phyloP scores from a whole-genome alignment of 2,797 vertebrate genomes.

The Peromyscus nudipes region DNA sequence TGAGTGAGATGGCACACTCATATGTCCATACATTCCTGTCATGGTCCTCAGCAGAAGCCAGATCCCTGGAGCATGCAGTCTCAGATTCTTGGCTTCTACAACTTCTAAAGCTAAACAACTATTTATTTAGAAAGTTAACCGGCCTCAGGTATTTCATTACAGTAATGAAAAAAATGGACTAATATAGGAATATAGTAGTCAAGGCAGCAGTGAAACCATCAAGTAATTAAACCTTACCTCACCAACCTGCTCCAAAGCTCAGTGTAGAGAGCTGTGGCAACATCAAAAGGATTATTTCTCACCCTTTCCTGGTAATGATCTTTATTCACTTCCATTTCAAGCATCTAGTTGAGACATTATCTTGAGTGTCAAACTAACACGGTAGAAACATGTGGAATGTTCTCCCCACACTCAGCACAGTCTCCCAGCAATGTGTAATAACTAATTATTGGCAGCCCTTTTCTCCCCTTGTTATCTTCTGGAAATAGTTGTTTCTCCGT shows the following conservation, averaged over 20 bases:
- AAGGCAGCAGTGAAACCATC: not conserved
- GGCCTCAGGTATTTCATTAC: not conserved
- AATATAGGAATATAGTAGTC: not conserved
- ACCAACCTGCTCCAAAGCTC: not conserved
- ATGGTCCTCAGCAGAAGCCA: not conserved
- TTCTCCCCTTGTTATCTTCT: conserved; percentile 47
- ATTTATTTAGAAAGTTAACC: not conserved
- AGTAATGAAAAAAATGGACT: not conserved
- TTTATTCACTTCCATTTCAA: fast-evolving
- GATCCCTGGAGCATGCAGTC: too few relatives aligned
- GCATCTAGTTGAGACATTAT: not conserved
- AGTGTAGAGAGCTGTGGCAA: not conserved
- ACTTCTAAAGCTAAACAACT: not conserved
- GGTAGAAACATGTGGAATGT: not conserved
- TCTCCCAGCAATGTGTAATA: not conserved
- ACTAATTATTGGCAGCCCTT: not conserved
- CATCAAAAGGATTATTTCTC: not conserved
- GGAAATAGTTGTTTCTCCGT: conserved; percentile 32
- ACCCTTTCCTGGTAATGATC: not conserved
- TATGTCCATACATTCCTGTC: not conserved
- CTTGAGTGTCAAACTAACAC: not conserved
- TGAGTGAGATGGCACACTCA: not conserved
- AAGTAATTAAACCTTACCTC: not conserved
- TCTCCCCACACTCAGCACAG: not conserved
- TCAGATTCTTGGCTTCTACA: not conserved